Evolutionary conservation across 1,140 invertebrate genomes (phyloP).

Genomic region (Neuroterus valhalla): DNA sequence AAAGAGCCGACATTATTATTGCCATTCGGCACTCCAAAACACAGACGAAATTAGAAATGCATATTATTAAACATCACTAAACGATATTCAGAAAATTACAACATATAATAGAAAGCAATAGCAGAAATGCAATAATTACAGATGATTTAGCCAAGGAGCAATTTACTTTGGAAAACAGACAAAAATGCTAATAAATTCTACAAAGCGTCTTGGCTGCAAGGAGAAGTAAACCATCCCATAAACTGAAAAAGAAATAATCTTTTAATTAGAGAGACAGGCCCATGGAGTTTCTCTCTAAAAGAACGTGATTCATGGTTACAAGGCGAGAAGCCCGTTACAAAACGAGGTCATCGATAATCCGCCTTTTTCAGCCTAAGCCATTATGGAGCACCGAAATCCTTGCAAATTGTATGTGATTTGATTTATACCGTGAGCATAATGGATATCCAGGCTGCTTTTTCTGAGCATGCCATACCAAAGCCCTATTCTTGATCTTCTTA

Average conservation of each 20-base stretch:
- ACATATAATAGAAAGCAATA: too few species aligned
- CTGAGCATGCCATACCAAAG: conserved; percentile 23
- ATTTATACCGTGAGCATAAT: conserved; percentile 54
- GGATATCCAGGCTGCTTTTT: conserved; percentile 48
- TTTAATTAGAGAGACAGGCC: conserved; percentile 19
- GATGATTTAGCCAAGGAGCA: too few species aligned
- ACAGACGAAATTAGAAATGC: too few species aligned
- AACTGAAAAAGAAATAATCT: conserved; percentile 17
- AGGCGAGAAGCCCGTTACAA: conserved; percentile 15
- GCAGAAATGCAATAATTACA: too few species aligned
- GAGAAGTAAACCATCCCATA: neutral
- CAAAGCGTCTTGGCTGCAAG: neutral
- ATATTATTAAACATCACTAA: too few species aligned
- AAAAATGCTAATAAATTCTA: too few species aligned
- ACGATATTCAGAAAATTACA: too few species aligned
- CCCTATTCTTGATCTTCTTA: too few species aligned
- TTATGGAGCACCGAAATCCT: conserved; percentile 43
- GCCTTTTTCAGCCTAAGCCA: neutral
- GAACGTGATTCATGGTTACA: conserved; percentile 4
- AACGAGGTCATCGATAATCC: conserved; percentile 26
- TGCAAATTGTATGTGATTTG: conserved; percentile 60
- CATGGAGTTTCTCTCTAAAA: conserved; percentile 4
- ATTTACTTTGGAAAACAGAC: too few species aligned
- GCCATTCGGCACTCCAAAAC: too few species aligned
- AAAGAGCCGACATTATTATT: too few species aligned